Conservation (phyloP, 92 coral and sea anemone species). For the Hydrozoanthus gracilis region DNA sequence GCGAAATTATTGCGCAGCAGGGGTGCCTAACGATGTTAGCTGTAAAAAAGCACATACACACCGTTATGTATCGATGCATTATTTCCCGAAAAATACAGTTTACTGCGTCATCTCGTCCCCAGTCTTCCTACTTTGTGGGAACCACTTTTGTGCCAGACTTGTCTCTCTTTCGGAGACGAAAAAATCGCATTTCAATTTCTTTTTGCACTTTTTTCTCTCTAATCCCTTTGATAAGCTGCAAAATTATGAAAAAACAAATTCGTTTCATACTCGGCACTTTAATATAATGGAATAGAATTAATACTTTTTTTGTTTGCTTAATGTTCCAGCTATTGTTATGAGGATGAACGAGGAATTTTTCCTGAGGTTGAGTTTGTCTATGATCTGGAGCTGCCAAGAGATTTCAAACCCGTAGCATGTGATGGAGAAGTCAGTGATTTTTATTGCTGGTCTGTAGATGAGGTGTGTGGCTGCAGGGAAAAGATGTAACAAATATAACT, state of each 20-base stretch:
- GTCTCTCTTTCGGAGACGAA: too few species aligned
- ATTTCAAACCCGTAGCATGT: conserved; percentile 79
- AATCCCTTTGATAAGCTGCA: background rate
- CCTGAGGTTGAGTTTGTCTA: conserved; percentile 94
- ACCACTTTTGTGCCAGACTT: too few species aligned
- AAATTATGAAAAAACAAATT: background rate
- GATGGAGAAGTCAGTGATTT: conserved; percentile 97
- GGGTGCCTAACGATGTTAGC: too few species aligned
- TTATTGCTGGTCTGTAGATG: conserved; percentile 93
- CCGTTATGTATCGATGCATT: too few species aligned
- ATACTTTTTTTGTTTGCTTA: background rate
- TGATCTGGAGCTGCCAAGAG: conserved; percentile 83
- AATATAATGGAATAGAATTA: background rate
- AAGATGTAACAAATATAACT: too few species aligned
- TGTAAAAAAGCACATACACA: too few species aligned
- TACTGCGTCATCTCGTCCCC: too few species aligned
- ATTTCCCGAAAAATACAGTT: too few species aligned
- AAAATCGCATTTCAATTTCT: too few species aligned
- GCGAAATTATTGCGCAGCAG: too few species aligned
- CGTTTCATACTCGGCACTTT: background rate
- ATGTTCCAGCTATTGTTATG: conserved; percentile 79
- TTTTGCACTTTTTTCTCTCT: too few species aligned
- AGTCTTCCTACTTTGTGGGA: too few species aligned
- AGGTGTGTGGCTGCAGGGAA: conserved; percentile 57
- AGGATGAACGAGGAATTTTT: conserved; percentile 89